Conservation (phyloP, 2,888 invertebrate species). For the Metallyticus violacea region DNA sequence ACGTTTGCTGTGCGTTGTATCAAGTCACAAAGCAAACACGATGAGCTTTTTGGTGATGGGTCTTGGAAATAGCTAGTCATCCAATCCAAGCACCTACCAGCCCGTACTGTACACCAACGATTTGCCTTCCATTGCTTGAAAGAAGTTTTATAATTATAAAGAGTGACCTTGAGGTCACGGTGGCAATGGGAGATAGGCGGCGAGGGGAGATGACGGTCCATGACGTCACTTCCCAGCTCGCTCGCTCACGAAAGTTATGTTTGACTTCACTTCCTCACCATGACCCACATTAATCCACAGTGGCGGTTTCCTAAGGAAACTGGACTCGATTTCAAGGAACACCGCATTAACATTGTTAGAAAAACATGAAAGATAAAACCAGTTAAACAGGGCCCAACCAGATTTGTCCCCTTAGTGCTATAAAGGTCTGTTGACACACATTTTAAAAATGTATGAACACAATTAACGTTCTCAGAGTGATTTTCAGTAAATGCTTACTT, state of each 20-base stretch:
- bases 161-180: background rate
- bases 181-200: too few species aligned
- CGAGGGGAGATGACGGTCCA: background rate
- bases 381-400: background rate
- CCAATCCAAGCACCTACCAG: background rate
- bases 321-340: background rate
- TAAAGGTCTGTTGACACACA: background rate
- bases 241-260: background rate
- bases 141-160: background rate
- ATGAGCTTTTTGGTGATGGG: too few species aligned
- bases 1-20: too few species aligned
- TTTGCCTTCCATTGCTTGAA: background rate
- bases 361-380: background rate
- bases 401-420: background rate
- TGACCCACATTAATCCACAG: background rate
- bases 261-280: background rate
- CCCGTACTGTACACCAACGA: background rate
- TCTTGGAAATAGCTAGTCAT: too few species aligned
- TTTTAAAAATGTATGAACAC: background rate
- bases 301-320: background rate
- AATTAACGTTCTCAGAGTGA: background rate
- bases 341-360: background rate
- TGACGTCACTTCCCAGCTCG: background rate
- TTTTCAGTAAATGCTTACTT: background rate
- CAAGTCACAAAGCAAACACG: too few species aligned